phyloP scores from a whole-genome alignment of 2,113 vertebrate species.

The Myotis yumanensis region DNA sequence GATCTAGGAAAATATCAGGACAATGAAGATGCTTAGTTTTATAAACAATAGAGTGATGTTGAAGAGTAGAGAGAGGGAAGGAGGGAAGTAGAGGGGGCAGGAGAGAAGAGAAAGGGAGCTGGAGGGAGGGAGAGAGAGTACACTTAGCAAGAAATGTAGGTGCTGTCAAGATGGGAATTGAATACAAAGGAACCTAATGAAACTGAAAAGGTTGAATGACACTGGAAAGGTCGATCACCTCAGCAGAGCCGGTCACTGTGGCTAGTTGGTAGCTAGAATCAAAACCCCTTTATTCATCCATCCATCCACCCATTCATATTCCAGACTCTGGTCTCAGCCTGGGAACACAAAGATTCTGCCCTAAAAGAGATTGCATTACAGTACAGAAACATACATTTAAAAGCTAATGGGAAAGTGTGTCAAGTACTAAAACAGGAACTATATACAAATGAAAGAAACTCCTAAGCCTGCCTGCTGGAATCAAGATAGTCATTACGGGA shows the following conservation, averaged over 20 bases:
- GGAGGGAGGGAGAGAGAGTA: not conserved
- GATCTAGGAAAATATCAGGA: not conserved
- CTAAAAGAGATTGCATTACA: not conserved
- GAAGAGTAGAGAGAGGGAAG: not conserved
- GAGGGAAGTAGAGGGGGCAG: not conserved
- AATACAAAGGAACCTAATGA: too few species aligned
- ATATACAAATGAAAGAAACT: not conserved
- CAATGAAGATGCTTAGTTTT: not conserved
- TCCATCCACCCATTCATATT: not conserved
- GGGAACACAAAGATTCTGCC: not conserved
- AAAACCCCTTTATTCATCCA: not conserved
- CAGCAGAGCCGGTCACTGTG: not conserved
- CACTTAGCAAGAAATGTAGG: not conserved
- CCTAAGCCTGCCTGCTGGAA: not conserved
- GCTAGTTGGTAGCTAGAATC: not conserved
- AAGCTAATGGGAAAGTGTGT: not conserved
- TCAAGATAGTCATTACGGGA: not conserved
- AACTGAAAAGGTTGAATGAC: too few species aligned
- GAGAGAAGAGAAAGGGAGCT: too few species aligned
- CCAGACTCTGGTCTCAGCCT: not conserved
- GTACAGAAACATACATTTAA: not conserved
- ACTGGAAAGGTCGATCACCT: not conserved
- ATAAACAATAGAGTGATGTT: not conserved
- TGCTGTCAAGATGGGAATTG: not conserved
- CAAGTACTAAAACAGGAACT: not conserved